Conservation (phyloP, 1,140 invertebrate species). For the Argopecten irradians region DNA sequence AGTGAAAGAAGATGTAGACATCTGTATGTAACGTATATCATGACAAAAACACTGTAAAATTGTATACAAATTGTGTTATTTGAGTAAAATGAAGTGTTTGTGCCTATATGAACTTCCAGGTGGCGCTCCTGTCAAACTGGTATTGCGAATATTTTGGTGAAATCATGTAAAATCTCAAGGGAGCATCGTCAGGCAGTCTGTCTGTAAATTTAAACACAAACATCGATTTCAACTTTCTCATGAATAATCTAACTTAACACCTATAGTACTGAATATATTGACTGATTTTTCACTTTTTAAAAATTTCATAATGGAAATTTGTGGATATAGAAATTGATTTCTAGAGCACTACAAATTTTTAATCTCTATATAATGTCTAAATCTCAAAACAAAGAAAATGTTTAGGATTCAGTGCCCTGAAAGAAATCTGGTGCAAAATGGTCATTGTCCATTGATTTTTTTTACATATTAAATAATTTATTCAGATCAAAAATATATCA, state of each 20-base stretch:
- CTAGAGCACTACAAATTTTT: too few species aligned
- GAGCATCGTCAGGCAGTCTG: not conserved
- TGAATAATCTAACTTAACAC: not conserved
- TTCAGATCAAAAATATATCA: too few species aligned
- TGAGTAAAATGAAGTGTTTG: not conserved
- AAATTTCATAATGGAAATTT: not conserved
- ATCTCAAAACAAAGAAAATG: too few species aligned
- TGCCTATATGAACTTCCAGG: not conserved
- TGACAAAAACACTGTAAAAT: not conserved
- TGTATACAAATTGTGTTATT: slow-evolving; percentile 11
- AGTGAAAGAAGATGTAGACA: not conserved
- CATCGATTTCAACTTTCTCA: not conserved
- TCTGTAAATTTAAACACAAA: not conserved
- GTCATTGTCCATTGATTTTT: too few species aligned
- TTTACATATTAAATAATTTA: too few species aligned
- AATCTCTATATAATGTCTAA: too few species aligned
- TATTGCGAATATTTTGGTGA: not conserved
- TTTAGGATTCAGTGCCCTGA: too few species aligned
- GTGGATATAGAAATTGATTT: not conserved
- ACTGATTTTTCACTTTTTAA: not conserved
- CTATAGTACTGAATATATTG: not conserved
- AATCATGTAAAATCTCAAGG: not conserved
- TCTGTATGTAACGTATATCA: not conserved
- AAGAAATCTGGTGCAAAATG: too few species aligned
- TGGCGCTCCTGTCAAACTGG: not conserved